phyloP scores from a whole-genome alignment of 2,888 invertebrate species.

The Lacanobia oleracea region DNA sequence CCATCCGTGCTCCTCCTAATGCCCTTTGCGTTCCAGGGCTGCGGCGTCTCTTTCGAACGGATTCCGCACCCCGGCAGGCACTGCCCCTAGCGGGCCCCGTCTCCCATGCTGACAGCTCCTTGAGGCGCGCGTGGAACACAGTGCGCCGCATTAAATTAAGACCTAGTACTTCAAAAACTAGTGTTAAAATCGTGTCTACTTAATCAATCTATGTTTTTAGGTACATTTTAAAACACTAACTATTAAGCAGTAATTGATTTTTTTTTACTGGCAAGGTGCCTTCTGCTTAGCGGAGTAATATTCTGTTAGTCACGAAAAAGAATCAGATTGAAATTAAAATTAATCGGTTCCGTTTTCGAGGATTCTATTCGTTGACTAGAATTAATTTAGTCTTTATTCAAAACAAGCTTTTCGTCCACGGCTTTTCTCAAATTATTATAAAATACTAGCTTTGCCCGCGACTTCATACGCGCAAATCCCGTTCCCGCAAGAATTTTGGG shows the following conservation, averaged over 20 bases:
- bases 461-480: too few species aligned
- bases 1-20: too few species aligned
- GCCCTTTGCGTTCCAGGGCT: too few species aligned
- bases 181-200: conserved; percentile 49
- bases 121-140: too few species aligned
- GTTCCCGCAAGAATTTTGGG: too few species aligned
- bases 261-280: conserved; percentile 41
- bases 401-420: too few species aligned
- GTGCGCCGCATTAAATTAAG: conserved; percentile 21
- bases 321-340: conserved; percentile 38
- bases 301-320: conserved; percentile 31
- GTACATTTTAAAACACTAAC: neutral
- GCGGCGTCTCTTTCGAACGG: too few species aligned
- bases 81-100: too few species aligned
- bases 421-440: too few species aligned
- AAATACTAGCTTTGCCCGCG: too few species aligned
- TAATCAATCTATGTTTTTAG: conserved; percentile 46
- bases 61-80: too few species aligned
- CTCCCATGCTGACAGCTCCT: too few species aligned
- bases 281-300: conserved; percentile 20
- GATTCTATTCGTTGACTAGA: neutral
- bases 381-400: neutral
- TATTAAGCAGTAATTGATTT: conserved; percentile 18
- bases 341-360: neutral
- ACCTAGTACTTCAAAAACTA: conserved; percentile 8